phyloP scores from a whole-genome alignment of 2,888 invertebrate species.

The Palloptera scutellata region DNA sequence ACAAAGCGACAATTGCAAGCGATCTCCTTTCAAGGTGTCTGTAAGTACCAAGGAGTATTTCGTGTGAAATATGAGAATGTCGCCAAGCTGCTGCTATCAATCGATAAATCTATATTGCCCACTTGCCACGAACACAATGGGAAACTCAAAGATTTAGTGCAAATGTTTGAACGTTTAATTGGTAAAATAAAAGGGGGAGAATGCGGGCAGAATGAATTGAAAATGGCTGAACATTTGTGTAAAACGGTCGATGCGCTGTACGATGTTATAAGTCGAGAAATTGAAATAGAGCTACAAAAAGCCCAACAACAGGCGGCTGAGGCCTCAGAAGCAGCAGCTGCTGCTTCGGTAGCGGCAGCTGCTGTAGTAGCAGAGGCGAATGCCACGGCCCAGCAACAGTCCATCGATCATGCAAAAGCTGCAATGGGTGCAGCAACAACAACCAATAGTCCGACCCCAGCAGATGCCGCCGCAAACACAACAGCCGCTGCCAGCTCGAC shows the following conservation, averaged over 20 bases:
- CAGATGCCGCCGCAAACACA: constrained; percentile 40
- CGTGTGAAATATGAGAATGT: constrained; percentile 69
- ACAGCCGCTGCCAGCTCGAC: background rate
- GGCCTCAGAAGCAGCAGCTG: constrained; percentile 34
- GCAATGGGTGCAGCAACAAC: constrained; percentile 15
- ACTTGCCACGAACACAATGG: constrained; percentile 58
- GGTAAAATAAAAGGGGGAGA: constrained; percentile 60
- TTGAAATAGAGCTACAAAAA: constrained; percentile 49
- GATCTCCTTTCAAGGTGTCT: constrained; percentile 67
- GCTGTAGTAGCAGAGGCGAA: constrained; percentile 7
- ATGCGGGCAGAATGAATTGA: constrained; percentile 66
- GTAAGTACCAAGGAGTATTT: constrained; percentile 69
- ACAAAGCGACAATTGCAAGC: constrained; percentile 50
- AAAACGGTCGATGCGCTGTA: constrained; percentile 65
- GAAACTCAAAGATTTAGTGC: constrained; percentile 59
- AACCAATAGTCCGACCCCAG: constrained; percentile 14
- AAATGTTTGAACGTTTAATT: constrained; percentile 55
- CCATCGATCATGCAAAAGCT: constrained; percentile 18
- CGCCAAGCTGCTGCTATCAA: constrained; percentile 61
- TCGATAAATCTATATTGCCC: constrained; percentile 62
- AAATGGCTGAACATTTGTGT: constrained; percentile 67
- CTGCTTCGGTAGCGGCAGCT: constrained; percentile 16
- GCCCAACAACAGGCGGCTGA: constrained; percentile 33
- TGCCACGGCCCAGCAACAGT: constrained; percentile 16
- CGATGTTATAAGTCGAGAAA: constrained; percentile 56